A percentile compares a stretch with the other conserved stretches of the same genome.
Evolutionary conservation across 2,888 invertebrate genomes (phyloP).

Genomic region (Clanis bilineata): DNA sequence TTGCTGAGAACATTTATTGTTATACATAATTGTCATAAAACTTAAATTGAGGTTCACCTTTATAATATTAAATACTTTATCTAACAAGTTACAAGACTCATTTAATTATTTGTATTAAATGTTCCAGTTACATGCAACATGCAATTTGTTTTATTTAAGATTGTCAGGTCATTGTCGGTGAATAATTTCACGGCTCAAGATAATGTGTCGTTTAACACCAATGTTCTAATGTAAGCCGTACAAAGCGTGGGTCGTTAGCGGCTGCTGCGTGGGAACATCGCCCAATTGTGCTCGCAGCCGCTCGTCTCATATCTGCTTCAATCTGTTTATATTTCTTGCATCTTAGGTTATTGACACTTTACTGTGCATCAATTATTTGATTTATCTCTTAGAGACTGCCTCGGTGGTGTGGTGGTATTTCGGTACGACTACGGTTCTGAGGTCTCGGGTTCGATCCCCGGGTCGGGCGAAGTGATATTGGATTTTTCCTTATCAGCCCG

Average conservation of each 20-base stretch:
- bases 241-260: constrained; percentile 52
- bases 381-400: too few relatives aligned
- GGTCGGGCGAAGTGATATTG: too few relatives aligned
- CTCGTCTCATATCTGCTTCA: constrained; percentile 14
- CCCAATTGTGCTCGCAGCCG: constrained; percentile 48
- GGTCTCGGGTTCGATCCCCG: too few relatives aligned
- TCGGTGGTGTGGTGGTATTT: too few relatives aligned
- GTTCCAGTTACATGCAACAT: background rate
- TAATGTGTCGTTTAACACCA: constrained; percentile 50
- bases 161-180: constrained; percentile 29
- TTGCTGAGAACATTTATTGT: too few relatives aligned
- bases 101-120: background rate
- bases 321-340: constrained; percentile 5
- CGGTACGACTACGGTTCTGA: too few relatives aligned
- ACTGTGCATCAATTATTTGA: background rate
- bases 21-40: too few relatives aligned
- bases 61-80: too few relatives aligned
- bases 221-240: constrained; percentile 44
- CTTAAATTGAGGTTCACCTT: too few relatives aligned
- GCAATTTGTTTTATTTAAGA: background rate
- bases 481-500: too few relatives aligned
- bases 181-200: constrained; percentile 35
- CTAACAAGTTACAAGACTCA: background rate
- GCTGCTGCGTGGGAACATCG: constrained; percentile 66
- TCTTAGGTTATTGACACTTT: constrained; percentile 19